Base-by-base conservation (phyloP, 1,140 invertebrate species). In the Acromyrmex heyeri region DNA sequence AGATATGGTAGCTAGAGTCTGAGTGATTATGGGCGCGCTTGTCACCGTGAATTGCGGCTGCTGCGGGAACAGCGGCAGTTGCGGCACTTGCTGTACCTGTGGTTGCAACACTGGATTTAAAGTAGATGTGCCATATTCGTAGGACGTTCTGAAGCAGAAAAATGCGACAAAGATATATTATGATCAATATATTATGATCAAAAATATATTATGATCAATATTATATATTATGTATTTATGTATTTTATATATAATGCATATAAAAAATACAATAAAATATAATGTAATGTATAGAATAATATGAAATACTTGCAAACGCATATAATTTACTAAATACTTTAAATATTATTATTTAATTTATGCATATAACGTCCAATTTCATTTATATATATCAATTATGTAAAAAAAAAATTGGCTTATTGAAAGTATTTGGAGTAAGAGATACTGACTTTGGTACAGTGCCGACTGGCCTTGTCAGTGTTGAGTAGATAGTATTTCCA, bases 11-110 rank as follows among this genome's bases (percentile, higher is more conserved):
- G 98, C 96, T 88, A 98, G 95, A 0, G 97, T 98, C 89, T 97
- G 97, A 62, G 97, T 96, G 0, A 98, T 96, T 18, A 98, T 95
- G 0, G 98, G 97, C 0, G 97, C 97, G n/a, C 97, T 98, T 5
- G 97, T 98, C 10, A 98, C 94, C 16, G 97, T 96, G 90, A 97
- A 97, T 86, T 98, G 97, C 44, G 96, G 97, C 87, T 97, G 96
- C 27, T 95, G 96, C 0, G 94, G 95, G 81, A 95, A 96, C 48
- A 96, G 93, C 1, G 96, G 96, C 21, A 95, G 92, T n/a, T 95
- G 93, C 0, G 95, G 95, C 50, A 95, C 95, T 21, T 96, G 95
- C 91, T 95, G 96, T 14, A 95, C 94, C 48, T 96, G 95, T 2
- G 95, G 95, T 34, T 94, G 94, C 73, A 96, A 86, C 38, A 95